These are phyloP conservation scores for Stenodera caucasica DNA, from an alignment of 2,888 invertebrate genomes.

Conservation along the genomic window DNA sequence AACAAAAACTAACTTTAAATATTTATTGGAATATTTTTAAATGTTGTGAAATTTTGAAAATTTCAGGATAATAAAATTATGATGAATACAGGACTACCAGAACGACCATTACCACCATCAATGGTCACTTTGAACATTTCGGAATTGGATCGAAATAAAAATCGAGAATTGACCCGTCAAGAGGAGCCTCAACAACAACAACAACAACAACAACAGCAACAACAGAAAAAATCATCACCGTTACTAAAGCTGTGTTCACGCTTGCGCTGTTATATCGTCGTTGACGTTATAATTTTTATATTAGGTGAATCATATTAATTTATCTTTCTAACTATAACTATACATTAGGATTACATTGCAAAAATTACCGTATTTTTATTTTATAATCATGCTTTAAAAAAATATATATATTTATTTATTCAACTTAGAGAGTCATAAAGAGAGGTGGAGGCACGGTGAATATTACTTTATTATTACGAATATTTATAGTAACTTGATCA, in stretches of 20 bases:
- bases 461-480: no score
- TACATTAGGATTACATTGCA: no score
- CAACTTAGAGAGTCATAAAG: no score
- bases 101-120: constrained; percentile 25
- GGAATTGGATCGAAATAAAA: constrained; percentile 35
- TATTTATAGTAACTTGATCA: no score
- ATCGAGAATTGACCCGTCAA: constrained; percentile 29
- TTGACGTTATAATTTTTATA: constrained; percentile 18
- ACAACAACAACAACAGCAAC: constrained; percentile 8
- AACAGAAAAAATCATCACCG: constrained; percentile 12
- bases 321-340: no score
- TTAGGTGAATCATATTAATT: constrained; percentile 26
- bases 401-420: no score
- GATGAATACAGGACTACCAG: constrained; percentile 45
- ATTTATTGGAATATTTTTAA: no score
- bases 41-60: no score
- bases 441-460: neutral
- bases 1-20: no score
- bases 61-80: constrained; percentile 50
- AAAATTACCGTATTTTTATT: no score
- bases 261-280: constrained; percentile 14
- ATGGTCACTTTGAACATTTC: constrained; percentile 26
- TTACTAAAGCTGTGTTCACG: constrained; percentile 14
- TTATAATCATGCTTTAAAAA: no score
- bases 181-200: constrained; percentile 15